Evolutionary conservation across 2,797 vertebrate species (phyloP), one percentile per base, ranked within the genome.

Genomic region (Chromis chromis): DNA sequence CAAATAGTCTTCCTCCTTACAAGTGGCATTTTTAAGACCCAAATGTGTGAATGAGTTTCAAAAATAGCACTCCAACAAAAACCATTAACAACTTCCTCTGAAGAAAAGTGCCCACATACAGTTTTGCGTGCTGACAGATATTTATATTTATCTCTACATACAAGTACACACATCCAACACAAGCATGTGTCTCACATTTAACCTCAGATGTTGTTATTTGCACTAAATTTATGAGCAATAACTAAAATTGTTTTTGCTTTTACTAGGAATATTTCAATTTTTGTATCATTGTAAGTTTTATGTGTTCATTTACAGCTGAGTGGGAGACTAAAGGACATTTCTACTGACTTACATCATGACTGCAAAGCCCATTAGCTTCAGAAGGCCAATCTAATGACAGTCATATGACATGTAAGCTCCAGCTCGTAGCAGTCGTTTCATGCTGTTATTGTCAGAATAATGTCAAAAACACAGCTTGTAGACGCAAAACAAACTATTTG

Each of bases 391-490:
- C 74, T 71, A 83, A 85, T 70, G 74, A 78, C 49, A 68, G 80
- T 89, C 86, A 89, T 78, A 71, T 85, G 81, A 86, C 82, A 53
- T 60, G 63, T 24, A 66, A 77, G 73, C 61, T 50, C n/a, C 52
- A 70, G 59, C 65, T 39, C 50, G 28, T n/a, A 28, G 68, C 17
- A 58, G 28, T 46, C n/a, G 27, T n/a, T 52, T 57, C 24, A 46
- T 53, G 28, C 12, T 50, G 12, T 39, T 44, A 31, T 4, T 31
- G 21, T 50, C 59, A 60, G 11, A 65, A 28, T 53, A 58, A 4
- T 14, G 61, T 25, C 50, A 62, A 53, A 49, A 39, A 56, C 39
- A 50, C 36, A 57, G 14, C 8, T 28, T 52, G 9, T 11, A 46
- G 28, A 60, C 19, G 31, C 2, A 22, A 39, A 49, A 49, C 8